Conservation (phyloP, 2,888 invertebrate species). For the Marronus borbonicus region DNA sequence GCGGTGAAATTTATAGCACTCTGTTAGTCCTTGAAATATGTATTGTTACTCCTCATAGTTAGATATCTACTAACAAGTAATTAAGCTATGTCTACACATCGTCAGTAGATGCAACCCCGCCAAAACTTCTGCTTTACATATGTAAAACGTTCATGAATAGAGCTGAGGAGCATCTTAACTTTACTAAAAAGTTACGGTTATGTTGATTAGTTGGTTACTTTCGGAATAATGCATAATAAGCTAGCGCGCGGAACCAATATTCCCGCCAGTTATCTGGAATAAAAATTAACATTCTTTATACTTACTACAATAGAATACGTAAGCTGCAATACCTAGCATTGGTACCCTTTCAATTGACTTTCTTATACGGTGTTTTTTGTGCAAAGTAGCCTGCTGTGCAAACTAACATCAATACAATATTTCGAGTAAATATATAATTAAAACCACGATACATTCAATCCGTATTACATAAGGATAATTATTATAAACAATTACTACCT, state of each 20-base stretch:
- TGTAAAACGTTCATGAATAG: no score
- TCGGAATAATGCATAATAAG: neutral
- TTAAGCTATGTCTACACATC: no score
- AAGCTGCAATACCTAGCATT: neutral
- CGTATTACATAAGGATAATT: constrained; percentile 1
- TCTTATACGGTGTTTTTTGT: neutral
- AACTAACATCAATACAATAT: neutral
- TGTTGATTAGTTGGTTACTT: neutral
- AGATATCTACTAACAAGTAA: no score
- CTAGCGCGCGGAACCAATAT: neutral
- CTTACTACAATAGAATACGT: neutral
- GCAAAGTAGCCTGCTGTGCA: neutral
- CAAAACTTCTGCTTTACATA: no score
- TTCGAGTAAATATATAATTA: neutral
- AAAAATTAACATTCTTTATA: constrained; percentile 3
- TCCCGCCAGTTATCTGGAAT: neutral
- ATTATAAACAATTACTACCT: neutral
- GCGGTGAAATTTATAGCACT: no score
- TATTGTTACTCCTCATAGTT: no score
- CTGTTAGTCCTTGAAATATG: no score
- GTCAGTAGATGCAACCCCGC: no score
- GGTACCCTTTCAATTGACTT: neutral
- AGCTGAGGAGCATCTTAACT: no score
- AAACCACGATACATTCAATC: neutral
- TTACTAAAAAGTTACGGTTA: no score